Base-by-base conservation (phyloP, 2,888 invertebrate genomes). In the Fragum sueziense region DNA sequence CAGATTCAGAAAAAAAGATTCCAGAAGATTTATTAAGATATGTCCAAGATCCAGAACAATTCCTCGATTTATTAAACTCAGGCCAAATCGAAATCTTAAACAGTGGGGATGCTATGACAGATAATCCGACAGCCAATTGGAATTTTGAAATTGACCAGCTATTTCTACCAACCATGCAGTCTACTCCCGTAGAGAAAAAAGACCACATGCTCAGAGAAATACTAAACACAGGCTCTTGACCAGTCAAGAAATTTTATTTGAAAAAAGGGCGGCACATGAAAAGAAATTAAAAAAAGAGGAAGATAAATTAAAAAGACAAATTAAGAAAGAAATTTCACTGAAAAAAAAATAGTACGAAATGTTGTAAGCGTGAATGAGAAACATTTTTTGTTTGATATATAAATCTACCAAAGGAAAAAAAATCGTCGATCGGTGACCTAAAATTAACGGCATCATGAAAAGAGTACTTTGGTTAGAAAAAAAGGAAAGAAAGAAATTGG, bases 181-280 rank as follows among this genome's bases (percentile, higher is more conserved):
- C 25, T n/a, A 7, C 6, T 25, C 11, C 61, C 3, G 14, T 7
- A 61, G 11, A 14, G 31, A 29, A 27, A 27, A 29, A 31, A 27
- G 17, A 61, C 17, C 4, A 27, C 11, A 4, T 29, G 22, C 11
- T 25, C 11, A 61, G 20, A 61, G 22, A 61, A 27, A 61, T 9
- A 61, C 61, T 4, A 61, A 61, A 31, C 61, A 61, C 20, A 27
- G 61, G 61, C 31, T 61, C 11, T 29, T 61, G 22, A 61, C 27
- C 4, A 61, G 61, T 61, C 27, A 61, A 61, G 61, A 61, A 22
- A 61, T 61, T 27, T n/a, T 61, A 61, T 4, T 27, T 29, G 61
- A 61, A 61, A 61, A 61, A 22, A 61, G 29, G 27, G 20, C 27
- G 11, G 61, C 61, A 11, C 27, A 27, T 31, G n/a, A 61, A 61